These are phyloP conservation scores for Scelioninae gen. 1 DNA, from an alignment of 2,888 invertebrate genomes.

Conservation along the genomic window DNA sequence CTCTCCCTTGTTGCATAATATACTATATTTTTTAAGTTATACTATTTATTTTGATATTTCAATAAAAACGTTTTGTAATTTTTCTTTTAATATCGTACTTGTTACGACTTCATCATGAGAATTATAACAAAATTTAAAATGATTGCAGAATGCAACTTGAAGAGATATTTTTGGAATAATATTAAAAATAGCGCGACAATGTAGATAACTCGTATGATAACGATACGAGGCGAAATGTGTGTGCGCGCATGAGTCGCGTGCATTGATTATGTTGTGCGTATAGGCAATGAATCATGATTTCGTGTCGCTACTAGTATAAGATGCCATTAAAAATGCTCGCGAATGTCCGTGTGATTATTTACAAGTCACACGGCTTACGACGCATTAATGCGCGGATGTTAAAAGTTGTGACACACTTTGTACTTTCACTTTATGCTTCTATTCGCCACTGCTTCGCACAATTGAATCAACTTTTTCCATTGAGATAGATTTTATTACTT, in stretches of 20 bases:
- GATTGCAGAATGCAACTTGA: not conserved
- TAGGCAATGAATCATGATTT: slow-evolving; percentile 49
- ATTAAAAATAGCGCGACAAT: too few species aligned
- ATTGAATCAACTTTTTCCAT: not conserved
- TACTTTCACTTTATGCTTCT: slow-evolving; percentile 48
- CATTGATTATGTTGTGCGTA: slow-evolving; percentile 30
- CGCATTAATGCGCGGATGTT: slow-evolving; percentile 31
- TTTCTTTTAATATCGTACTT: slow-evolving; percentile 29
- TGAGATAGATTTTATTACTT: too few species aligned
- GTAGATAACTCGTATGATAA: slow-evolving; percentile 37
- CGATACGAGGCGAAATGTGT: not conserved
- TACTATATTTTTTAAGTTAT: too few species aligned
- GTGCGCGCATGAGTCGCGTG: slow-evolving; percentile 9
- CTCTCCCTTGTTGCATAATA: too few species aligned
- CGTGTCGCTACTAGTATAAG: not conserved
- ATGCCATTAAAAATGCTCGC: slow-evolving; percentile 41
- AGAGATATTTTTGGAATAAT: too few species aligned
- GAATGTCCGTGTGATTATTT: slow-evolving; percentile 23
- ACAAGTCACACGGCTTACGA: slow-evolving; percentile 17
- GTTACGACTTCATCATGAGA: too few species aligned
- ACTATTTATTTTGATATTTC: too few species aligned
- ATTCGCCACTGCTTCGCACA: slow-evolving; percentile 4
- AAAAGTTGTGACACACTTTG: slow-evolving; percentile 47
- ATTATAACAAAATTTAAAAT: too few species aligned
- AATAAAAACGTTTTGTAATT: too few species aligned